Evolutionary conservation across 35 echinoderm and acorn worm species (phyloP), one percentile per base, ranked within the genome.

Genomic region (Ophiothrix spiculata): DNA sequence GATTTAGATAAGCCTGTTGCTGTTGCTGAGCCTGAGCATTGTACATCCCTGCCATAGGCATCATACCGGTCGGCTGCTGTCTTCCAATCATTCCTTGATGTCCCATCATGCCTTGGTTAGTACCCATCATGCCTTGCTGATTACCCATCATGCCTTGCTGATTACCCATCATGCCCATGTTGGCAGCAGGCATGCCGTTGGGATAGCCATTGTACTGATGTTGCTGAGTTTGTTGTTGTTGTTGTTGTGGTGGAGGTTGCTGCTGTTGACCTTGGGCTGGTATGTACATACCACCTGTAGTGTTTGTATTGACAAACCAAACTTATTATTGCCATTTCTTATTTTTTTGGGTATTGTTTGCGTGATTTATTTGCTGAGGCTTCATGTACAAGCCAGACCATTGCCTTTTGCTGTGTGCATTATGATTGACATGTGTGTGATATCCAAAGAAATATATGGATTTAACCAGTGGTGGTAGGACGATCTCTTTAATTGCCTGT

Each of bases 11-110:
- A 25, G 8, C 10, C 25, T 69, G 60, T 69, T 69, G 60, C 60
- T 69, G 60, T 25, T 69, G 60, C 25, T 69, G 60, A 15, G 60
- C 60, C 60, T 69, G 60, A 4, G 60, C 23, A 69, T 69, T 69
- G 60, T 69, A 69, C 60, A 69, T 69, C 3, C 60, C 60, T 12
- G 60, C 16, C 60, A 69, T 69, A 1, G 6, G 16, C 60, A 69
- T 69, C 60, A 69, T 69, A 69, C 60, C 60, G n/a, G n/a, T n/a
- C n/a, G n/a, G n/a, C 60, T 69, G 60, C 29, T 69, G 60, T n/a
- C 60, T 69, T 69, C 60, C 60, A 15, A 69, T 69, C 60, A 69
- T 69, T 15, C 60, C 25, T 69, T 69, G 60, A 69, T 69, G 17
- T 12, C 60, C 60, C 60, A 6, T 69, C 4, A 69, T 69, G 60